A percentile compares a stretch with the other conserved stretches of the same genome.
phyloP scores from a whole-genome alignment of 2,797 vertebrate species.

The Lepus oiostolus region DNA sequence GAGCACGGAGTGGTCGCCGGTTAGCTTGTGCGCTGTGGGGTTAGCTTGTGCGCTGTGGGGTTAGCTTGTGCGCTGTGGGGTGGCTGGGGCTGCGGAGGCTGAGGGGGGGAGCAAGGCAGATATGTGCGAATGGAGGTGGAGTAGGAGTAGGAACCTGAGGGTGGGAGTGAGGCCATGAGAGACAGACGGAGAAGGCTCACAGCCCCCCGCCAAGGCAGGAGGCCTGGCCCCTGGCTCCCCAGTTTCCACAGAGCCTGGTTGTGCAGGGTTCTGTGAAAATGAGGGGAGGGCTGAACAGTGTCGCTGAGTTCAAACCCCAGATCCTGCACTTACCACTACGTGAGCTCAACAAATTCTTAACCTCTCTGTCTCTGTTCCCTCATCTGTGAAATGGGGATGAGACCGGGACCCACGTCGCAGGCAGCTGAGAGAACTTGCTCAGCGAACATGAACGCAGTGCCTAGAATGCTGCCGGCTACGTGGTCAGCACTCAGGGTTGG shows the following conservation, averaged over 20 bases:
- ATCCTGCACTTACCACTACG: background rate
- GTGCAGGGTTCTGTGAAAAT: background rate
- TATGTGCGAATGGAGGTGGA: background rate
- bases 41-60: background rate
- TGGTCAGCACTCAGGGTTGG: accelerated
- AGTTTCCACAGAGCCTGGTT: background rate
- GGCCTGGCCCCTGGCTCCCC: background rate
- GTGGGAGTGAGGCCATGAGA: accelerated
- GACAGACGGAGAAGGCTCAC: background rate
- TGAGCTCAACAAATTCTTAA: background rate
- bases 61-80: background rate
- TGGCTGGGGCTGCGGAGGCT: background rate
- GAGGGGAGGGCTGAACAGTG: background rate
- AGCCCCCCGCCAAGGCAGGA: background rate
- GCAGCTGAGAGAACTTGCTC: background rate
- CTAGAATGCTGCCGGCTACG: background rate
- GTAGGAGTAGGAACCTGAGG: background rate
- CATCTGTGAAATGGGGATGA: background rate
- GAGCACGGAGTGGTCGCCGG: background rate
- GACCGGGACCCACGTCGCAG: background rate
- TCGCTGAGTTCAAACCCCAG: background rate
- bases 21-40: background rate
- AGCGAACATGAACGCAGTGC: background rate
- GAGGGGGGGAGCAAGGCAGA: background rate
- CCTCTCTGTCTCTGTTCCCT: background rate